Conservation (phyloP, 2,797 vertebrate species). For the Spheniscus humboldti region DNA sequence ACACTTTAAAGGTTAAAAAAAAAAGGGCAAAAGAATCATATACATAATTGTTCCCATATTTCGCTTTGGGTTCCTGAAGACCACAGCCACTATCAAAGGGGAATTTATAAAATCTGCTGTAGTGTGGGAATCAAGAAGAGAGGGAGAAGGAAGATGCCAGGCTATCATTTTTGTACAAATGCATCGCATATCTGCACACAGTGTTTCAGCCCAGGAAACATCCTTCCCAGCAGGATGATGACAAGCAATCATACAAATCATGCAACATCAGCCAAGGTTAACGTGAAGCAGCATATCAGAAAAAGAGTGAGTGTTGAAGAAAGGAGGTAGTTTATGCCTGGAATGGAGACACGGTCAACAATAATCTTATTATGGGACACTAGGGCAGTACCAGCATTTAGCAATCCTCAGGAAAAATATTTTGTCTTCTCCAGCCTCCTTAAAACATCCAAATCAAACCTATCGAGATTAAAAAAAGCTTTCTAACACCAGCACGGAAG, state of each 20-base stretch:
- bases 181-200: no score
- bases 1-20: not conserved
- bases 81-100: not conserved
- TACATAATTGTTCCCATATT: not conserved
- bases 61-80: not conserved
- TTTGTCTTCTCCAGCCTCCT: not conserved
- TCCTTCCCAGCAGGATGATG: not conserved
- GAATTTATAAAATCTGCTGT: not conserved
- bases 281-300: not conserved
- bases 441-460: not conserved
- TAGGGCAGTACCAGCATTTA: not conserved
- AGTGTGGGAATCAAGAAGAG: not conserved
- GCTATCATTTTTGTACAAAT: not conserved
- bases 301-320: not conserved
- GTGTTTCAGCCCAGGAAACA: not conserved
- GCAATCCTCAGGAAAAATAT: not conserved
- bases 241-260: not conserved
- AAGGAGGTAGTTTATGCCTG: not conserved
- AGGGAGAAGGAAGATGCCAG: not conserved
- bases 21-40: fast-evolving
- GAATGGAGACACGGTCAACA: not conserved
- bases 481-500: not conserved
- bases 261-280: not conserved
- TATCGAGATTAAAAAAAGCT: not conserved
- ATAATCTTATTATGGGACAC: not conserved